Percentiles rank a stretch among this genome's conserved stretches.
phyloP scores from a whole-genome alignment of 2,113 vertebrate species.

The Pelmatolapia mariae region DNA sequence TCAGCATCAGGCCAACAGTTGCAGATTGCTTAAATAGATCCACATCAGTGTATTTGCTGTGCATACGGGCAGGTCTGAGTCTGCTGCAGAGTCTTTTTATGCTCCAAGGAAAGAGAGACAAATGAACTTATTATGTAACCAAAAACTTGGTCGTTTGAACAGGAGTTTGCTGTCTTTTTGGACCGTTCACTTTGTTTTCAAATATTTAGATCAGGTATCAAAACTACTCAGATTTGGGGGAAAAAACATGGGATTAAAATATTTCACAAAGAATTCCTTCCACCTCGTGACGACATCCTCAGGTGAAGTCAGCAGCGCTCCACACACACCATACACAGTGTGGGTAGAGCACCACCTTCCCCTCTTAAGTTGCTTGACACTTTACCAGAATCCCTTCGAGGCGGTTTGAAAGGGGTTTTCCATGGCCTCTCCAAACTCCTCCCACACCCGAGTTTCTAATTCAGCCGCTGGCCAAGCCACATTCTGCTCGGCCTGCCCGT shows the following conservation, averaged over 20 bases:
- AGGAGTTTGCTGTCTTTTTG: neutral
- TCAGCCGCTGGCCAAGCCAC: neutral
- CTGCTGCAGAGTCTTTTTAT: neutral
- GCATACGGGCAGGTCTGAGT: accelerated
- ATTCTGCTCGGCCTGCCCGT: neutral
- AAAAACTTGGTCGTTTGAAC: neutral
- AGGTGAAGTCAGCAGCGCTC: neutral
- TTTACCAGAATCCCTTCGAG: neutral
- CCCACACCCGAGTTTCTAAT: neutral
- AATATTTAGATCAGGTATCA: neutral
- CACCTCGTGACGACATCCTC: neutral
- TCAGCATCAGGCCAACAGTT: neutral
- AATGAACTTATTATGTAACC: neutral
- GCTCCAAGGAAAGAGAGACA: neutral
- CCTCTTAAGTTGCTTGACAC: neutral
- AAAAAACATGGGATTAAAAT: neutral
- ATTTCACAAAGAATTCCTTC: neutral
- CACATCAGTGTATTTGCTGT: neutral
- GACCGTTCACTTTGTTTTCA: neutral
- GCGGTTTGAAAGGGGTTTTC: neutral
- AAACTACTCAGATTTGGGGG: neutral
- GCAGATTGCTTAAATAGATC: neutral
- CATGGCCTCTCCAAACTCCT: neutral
- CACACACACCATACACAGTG: neutral
- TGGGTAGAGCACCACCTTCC: neutral